Conservation (phyloP, 2,113 vertebrate species). For the Phalacrocorax pelagicus region DNA sequence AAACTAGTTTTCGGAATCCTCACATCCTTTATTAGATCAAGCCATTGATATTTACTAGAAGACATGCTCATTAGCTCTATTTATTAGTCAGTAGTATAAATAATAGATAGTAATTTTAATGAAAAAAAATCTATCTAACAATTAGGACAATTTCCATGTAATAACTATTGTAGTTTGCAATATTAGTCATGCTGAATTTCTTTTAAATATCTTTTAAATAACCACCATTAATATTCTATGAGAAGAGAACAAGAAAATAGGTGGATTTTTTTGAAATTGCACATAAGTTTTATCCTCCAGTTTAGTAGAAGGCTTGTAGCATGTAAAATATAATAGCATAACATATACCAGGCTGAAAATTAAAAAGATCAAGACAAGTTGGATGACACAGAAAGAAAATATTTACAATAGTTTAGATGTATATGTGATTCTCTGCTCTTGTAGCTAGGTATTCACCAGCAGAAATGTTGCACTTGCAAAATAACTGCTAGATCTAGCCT, state of each 20-base stretch:
- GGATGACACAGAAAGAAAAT: background rate
- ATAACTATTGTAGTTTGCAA: background rate
- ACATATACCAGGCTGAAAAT: background rate
- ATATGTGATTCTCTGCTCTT: background rate
- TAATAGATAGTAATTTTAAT: slow-evolving; percentile 19
- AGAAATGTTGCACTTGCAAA: background rate
- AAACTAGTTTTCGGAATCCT: background rate
- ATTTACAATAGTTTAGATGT: background rate
- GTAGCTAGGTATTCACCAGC: background rate
- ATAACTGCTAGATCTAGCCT: background rate
- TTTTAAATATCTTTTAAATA: background rate
- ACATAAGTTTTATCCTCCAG: background rate
- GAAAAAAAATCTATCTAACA: slow-evolving; percentile 22
- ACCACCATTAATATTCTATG: slow-evolving; percentile 13
- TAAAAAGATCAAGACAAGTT: background rate
- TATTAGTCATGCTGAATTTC: background rate
- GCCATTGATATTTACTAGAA: background rate
- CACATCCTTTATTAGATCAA: background rate
- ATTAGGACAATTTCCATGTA: slow-evolving; percentile 12
- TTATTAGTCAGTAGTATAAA: slow-evolving; percentile 31
- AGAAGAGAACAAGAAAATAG: background rate
- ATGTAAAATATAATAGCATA: background rate
- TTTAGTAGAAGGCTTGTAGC: background rate
- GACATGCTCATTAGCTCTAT: slow-evolving; percentile 6
- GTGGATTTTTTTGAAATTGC: background rate